A percentile compares a stretch with the other conserved stretches of the same genome.
phyloP scores from a whole-genome alignment of 2,113 vertebrate species.

The Hyla sarda region DNA sequence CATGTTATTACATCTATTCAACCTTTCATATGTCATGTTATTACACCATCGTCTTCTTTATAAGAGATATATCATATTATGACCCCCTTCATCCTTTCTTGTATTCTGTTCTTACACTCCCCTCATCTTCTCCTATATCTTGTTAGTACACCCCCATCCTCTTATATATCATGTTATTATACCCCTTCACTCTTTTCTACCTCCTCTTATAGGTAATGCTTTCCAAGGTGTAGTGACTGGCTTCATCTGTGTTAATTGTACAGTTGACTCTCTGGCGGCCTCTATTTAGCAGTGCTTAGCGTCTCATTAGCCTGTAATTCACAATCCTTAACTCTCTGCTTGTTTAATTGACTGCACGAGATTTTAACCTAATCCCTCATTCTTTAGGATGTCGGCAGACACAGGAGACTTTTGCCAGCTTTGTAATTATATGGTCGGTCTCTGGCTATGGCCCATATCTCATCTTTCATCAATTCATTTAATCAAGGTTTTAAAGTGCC shows the following conservation, averaged over 20 bases:
- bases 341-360: conserved; percentile 8
- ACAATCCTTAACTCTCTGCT: neutral
- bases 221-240: neutral
- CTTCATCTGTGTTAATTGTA: neutral
- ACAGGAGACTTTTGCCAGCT: no score
- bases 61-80: no score
- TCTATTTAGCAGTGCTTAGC: neutral
- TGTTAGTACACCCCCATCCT: neutral
- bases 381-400: neutral
- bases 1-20: no score
- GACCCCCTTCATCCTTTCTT: no score
- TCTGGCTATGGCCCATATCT: neutral
- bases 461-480: neutral
- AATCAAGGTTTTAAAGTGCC: no score
- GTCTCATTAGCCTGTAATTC: neutral
- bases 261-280: neutral
- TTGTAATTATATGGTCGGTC: neutral
- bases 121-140: neutral
- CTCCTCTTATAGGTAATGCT: no score
- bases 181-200: neutral
- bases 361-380: neutral
- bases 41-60: no score
- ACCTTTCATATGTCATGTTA: no score
- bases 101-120: neutral
- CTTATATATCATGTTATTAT: neutral